phyloP scores from a whole-genome alignment of 2,113 vertebrate genomes.

The Aramus guarauna region DNA sequence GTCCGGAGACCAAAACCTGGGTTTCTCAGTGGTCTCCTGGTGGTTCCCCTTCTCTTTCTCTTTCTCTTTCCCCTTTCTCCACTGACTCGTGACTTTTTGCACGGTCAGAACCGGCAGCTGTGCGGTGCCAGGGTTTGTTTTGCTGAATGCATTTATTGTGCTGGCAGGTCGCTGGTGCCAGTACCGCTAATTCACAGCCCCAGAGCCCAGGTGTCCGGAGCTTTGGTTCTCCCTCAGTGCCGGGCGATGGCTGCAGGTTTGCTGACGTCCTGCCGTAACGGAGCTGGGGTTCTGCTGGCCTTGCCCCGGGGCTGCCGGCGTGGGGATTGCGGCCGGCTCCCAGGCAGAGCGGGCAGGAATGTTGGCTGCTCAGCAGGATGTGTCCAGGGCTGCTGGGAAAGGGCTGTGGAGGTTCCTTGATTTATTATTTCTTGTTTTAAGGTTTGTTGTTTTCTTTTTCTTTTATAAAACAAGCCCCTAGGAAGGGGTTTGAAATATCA shows the following conservation, averaged over 20 bases:
- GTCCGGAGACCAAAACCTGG: neutral
- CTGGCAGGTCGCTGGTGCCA: neutral
- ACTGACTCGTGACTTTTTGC: neutral
- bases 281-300: rapidly evolving
- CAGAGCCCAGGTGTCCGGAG: neutral
- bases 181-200: neutral
- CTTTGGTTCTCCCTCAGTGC: neutral
- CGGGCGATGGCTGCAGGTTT: neutral
- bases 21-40: neutral
- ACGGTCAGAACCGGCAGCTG: neutral
- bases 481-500: slow-evolving; percentile 14
- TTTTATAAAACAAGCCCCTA: neutral
- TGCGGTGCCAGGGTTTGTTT: neutral
- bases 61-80: neutral
- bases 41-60: neutral
- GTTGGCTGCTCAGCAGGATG: neutral
- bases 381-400: neutral
- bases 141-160: neutral
- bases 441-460: neutral
- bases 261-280: rapidly evolving
- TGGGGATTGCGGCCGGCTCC: neutral
- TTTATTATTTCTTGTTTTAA: slow-evolving; percentile 17
- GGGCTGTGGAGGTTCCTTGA: neutral
- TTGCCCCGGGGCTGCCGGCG: rapidly evolving
- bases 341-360: neutral